A percentile compares a stretch with the other conserved stretches of the same genome.
Conservation (phyloP, 1,140 invertebrate genomes). For the Zaprionus tsacasi region DNA sequence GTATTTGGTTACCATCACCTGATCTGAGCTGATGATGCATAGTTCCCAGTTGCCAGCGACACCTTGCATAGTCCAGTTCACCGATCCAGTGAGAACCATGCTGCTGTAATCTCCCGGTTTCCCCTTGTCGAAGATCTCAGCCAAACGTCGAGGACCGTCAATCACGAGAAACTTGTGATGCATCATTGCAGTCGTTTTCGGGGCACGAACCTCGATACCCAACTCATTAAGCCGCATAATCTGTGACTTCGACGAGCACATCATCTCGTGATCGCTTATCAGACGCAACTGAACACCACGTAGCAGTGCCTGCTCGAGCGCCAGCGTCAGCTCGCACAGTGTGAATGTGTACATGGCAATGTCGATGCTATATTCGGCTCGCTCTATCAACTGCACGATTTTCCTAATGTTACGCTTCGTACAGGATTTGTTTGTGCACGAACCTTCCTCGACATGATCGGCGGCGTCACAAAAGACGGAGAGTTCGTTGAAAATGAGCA, state of each 20-base stretch:
- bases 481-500: constrained; percentile 60
- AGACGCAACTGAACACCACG: constrained; percentile 62
- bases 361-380: constrained; percentile 65
- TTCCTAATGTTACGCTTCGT: constrained; percentile 13
- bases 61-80: constrained; percentile 68
- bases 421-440: constrained; percentile 53
- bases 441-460: neutral
- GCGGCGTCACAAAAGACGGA: neutral
- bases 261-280: constrained; percentile 66
- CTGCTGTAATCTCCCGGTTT: neutral
- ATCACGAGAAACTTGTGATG: constrained; percentile 76
- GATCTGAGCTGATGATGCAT: constrained; percentile 52
- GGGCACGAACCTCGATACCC: constrained; percentile 52
- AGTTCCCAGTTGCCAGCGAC: constrained; percentile 73
- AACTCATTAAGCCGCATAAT: constrained; percentile 7
- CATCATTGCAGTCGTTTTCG: constrained; percentile 54
- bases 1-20: constrained; percentile 10
- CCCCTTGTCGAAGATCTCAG: constrained; percentile 25
- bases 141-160: constrained; percentile 45
- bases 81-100: constrained; percentile 57
- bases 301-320: constrained; percentile 42
- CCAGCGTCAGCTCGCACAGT: constrained; percentile 5
- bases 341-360: constrained; percentile 74
- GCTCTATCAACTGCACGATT: constrained; percentile 50
- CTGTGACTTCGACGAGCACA: constrained; percentile 41